Evolutionary conservation across 1,140 invertebrate genomes (phyloP).

Genomic region (Drosophila cardini): DNA sequence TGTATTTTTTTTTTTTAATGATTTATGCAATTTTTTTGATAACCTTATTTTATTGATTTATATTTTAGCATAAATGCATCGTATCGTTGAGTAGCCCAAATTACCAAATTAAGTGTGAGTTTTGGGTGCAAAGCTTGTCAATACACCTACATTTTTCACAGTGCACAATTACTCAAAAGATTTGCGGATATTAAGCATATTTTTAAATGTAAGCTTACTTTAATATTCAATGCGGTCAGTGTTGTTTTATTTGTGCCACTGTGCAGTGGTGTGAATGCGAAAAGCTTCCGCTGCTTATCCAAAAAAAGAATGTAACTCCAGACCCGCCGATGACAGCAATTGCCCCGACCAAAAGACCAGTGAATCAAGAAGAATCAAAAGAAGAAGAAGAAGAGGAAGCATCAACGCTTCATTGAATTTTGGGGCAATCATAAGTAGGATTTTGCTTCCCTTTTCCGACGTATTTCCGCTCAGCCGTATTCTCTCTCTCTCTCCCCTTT

Average conservation of each 20-base stretch:
- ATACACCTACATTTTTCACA: neutral
- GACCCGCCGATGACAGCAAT: conserved; percentile 47
- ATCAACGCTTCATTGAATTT: conserved; percentile 56
- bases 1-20: no score
- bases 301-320: neutral
- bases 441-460: neutral
- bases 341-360: conserved; percentile 20
- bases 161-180: neutral
- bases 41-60: no score
- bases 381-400: neutral
- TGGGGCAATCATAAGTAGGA: conserved; percentile 56
- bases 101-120: no score
- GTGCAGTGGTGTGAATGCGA: conserved; percentile 19
- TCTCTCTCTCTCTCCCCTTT: conserved; percentile 1
- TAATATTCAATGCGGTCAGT: conserved; percentile 25
- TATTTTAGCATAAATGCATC: no score
- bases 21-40: no score
- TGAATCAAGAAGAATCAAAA: no score
- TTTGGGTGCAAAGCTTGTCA: no score
- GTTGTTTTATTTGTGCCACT: neutral
- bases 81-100: no score
- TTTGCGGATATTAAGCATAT: neutral
- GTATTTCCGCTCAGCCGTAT: neutral
- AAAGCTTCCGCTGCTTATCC: conserved; percentile 43
- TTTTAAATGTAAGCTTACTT: conserved; percentile 16